Evolutionary conservation across 2,113 vertebrate species (phyloP).

Genomic region (Oxyura jamaicensis): DNA sequence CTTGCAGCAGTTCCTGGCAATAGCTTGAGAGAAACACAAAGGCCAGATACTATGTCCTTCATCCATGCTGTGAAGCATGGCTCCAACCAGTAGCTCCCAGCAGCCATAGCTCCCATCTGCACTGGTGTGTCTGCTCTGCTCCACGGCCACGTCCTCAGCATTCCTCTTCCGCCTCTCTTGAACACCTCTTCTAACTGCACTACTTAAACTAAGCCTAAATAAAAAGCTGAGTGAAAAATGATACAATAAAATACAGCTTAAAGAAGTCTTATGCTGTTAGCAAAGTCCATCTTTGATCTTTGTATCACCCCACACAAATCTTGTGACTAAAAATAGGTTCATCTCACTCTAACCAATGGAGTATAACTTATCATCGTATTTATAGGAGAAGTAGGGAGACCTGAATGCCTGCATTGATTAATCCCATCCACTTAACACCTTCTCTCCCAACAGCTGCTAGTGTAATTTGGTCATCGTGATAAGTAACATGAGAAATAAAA

Average conservation of each 20-base stretch:
- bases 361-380: background rate
- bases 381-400: background rate
- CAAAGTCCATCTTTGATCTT: conserved; percentile 5
- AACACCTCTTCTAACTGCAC: background rate
- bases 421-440: background rate
- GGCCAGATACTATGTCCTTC: background rate
- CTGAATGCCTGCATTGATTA: background rate
- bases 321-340: background rate
- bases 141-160: accelerated
- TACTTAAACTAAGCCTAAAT: conserved; percentile 5
- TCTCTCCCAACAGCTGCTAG: too few relatives aligned
- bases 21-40: background rate
- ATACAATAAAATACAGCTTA: conserved; percentile 17
- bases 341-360: background rate
- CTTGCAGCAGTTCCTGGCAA: background rate
- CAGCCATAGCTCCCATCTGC: background rate
- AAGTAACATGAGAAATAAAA: background rate
- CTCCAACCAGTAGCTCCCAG: background rate
- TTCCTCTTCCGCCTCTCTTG: background rate
- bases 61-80: background rate
- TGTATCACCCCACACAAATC: conserved; percentile 19
- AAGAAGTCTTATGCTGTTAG: background rate
- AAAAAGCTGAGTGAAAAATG: conserved; percentile 51
- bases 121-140: background rate
- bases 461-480: too few relatives aligned